Evolutionary conservation across 2,113 vertebrate species (phyloP).

Genomic region (Oreotrochilus melanogaster): DNA sequence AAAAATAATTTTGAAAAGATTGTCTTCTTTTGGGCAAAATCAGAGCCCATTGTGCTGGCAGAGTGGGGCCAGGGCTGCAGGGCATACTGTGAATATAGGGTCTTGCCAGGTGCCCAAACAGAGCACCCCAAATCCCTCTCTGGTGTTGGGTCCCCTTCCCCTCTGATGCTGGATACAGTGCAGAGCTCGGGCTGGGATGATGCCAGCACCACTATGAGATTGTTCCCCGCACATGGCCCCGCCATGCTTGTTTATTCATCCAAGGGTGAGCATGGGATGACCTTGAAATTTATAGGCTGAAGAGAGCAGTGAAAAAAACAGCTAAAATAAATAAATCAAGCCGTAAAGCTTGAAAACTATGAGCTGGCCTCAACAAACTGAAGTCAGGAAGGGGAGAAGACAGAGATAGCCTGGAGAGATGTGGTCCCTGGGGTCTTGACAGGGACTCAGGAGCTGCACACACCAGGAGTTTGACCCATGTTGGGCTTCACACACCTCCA

Average conservation of each 20-base stretch:
- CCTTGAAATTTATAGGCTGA: conserved; percentile 75
- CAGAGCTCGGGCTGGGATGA: not conserved
- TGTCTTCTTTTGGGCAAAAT: not conserved
- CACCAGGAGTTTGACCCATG: not conserved
- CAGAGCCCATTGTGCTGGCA: not conserved
- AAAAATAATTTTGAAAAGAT: not conserved
- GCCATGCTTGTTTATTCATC: conserved; percentile 58
- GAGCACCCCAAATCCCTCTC: too few species aligned
- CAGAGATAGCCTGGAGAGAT: not conserved
- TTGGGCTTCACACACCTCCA: not conserved
- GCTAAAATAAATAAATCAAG: conserved; percentile 68
- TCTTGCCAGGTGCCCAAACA: too few species aligned
- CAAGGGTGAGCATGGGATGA: conserved; percentile 51
- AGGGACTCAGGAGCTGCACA: not conserved
- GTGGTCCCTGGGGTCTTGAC: rapidly evolving
- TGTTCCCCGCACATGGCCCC: conserved; percentile 40
- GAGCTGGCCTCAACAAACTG: conserved; percentile 20
- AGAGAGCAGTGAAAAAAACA: conserved; percentile 57
- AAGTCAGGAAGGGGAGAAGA: not conserved
- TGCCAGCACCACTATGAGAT: not conserved
- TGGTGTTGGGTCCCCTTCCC: not conserved
- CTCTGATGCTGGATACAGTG: rapidly evolving
- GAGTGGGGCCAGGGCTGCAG: not conserved
- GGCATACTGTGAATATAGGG: too few species aligned
- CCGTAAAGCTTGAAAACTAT: conserved; percentile 56